A percentile compares a stretch with the other conserved stretches of the same genome.
Evolutionary conservation across 2,888 invertebrate species (phyloP).

Genomic region (Agrochola lychnidis): DNA sequence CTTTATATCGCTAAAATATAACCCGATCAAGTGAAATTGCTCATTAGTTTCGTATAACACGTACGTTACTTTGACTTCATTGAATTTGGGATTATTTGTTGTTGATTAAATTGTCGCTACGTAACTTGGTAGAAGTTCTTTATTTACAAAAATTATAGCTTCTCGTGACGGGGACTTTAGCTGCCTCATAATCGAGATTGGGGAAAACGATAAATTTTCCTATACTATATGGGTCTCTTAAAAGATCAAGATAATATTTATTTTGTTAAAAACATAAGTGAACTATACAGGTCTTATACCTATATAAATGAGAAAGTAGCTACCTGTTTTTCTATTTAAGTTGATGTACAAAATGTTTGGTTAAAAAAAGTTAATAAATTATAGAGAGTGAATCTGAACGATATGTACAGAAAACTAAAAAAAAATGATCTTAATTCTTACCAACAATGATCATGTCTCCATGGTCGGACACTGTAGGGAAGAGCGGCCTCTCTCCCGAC

Average conservation of each 20-base stretch:
- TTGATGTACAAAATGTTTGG: not conserved
- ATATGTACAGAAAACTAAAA: not conserved
- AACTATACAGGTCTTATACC: not conserved
- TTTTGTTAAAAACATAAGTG: not conserved
- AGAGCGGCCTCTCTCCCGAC: constrained; percentile 94
- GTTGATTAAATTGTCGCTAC: too few species aligned
- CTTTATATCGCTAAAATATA: too few species aligned
- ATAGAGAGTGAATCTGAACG: not conserved
- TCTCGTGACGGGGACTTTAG: too few species aligned
- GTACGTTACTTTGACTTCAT: too few species aligned
- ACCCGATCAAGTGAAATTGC: too few species aligned
- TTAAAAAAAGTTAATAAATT: not conserved
- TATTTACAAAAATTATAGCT: too few species aligned
- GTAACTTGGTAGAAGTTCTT: too few species aligned
- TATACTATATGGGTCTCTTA: not conserved
- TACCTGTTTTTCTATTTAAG: not conserved
- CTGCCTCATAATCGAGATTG: not conserved
- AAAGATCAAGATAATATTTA: not conserved
- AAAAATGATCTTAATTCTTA: constrained; percentile 81
- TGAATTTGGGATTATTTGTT: too few species aligned
- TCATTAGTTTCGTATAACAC: too few species aligned
- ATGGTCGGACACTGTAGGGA: constrained; percentile 94
- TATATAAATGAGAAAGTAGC: not conserved
- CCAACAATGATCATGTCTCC: constrained; percentile 94
- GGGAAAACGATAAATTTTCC: not conserved